Conservation (phyloP, 1,140 invertebrate species). For the Drosophila insularis region DNA sequence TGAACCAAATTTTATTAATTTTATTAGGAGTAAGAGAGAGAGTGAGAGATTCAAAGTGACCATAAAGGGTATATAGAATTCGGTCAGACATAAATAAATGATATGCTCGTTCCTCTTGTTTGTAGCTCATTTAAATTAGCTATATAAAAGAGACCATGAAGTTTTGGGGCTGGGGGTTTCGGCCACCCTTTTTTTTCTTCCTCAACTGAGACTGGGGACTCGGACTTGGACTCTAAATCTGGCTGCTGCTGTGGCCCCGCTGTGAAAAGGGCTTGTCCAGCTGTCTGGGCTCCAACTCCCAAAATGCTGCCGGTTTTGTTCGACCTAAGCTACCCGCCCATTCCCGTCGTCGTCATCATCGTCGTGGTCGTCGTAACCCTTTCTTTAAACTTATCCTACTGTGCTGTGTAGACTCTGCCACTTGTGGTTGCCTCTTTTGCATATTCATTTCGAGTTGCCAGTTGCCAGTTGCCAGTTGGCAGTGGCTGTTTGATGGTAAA, state of each 20-base stretch:
- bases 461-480: slow-evolving; percentile 30
- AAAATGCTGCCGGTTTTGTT: slow-evolving; percentile 59
- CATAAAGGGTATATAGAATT: slow-evolving; percentile 1
- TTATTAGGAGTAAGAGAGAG: no score
- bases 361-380: neutral
- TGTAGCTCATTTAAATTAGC: slow-evolving; percentile 72
- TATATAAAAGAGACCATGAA: slow-evolving; percentile 49
- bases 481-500: neutral
- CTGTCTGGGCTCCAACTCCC: slow-evolving; percentile 50
- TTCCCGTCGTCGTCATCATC: neutral
- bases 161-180: neutral
- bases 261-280: slow-evolving; percentile 62
- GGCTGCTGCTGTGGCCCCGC: slow-evolving; percentile 31
- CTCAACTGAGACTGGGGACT: neutral
- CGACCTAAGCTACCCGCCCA: neutral
- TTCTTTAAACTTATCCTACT: neutral
- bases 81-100: neutral
- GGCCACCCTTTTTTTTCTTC: neutral
- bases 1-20: no score
- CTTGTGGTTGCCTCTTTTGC: slow-evolving; percentile 49
- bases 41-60: no score
- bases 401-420: slow-evolving; percentile 9
- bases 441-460: slow-evolving; percentile 66
- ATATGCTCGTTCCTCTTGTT: slow-evolving; percentile 35
- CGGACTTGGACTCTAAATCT: neutral